Conservation (phyloP, 2,888 invertebrate genomes). For the Polymixis lichenea region DNA sequence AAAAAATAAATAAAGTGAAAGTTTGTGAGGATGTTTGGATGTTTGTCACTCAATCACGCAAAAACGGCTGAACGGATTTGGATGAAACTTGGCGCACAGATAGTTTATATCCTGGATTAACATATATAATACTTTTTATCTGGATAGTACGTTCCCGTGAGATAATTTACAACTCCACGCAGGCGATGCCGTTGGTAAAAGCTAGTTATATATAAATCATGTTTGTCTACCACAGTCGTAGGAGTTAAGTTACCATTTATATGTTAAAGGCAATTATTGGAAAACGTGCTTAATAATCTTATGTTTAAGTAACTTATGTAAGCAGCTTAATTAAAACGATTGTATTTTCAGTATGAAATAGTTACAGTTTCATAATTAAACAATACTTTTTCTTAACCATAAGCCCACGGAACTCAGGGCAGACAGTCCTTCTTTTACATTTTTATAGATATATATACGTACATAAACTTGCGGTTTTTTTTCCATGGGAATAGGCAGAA, state of each 20-base stretch:
- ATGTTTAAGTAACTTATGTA: neutral
- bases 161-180: too few species aligned
- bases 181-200: too few species aligned
- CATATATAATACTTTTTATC: too few species aligned
- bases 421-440: neutral
- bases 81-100: too few species aligned
- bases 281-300: constrained; percentile 14
- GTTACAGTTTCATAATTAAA: neutral
- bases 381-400: neutral
- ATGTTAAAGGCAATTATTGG: constrained; percentile 24
- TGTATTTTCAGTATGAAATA: neutral
- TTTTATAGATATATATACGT: neutral
- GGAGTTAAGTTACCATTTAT: neutral
- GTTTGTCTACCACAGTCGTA: neutral
- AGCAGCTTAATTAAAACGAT: constrained; percentile 13
- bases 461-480: neutral
- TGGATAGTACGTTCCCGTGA: too few species aligned
- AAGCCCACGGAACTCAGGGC: neutral
- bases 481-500: too few species aligned
- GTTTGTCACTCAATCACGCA: too few species aligned
- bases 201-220: neutral
- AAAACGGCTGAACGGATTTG: too few species aligned
- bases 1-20: too few species aligned
- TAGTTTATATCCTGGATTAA: too few species aligned
- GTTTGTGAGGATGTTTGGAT: too few species aligned